Evolutionary conservation across 2,888 invertebrate genomes (phyloP), one percentile per base, ranked within the genome.

Genomic region (Tetragnatha montana): DNA sequence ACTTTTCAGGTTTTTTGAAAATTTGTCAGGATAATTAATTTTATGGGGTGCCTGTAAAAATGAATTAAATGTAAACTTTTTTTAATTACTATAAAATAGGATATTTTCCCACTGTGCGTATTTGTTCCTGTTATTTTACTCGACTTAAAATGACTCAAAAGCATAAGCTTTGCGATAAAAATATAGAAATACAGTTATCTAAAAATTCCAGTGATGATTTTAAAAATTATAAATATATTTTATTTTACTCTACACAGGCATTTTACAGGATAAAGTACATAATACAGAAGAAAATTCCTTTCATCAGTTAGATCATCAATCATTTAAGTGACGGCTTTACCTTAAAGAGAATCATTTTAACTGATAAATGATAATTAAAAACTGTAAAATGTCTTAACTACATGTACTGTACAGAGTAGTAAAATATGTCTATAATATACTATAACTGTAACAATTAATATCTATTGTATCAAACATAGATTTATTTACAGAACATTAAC

Each of bases 261-360:
- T n/a, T n/a, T n/a, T n/a, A 49, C 14, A 49, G 8, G 8, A 47
- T 22, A 10, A 51, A 51, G 22, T 22, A 60, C 51, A 78, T 21
- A 51, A 51, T 22, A 78, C 14, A 17, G 12, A 80, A 68, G n/a
- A 14, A 47, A 50, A 70, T 70, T 21, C 12, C 68, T 17, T 50
- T 85, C 35, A 8, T 22, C 69, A 51, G 47, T 50, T 76, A 19
- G 14, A 50, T 6, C 85, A 79, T 85, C 85, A 78, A 71, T 78
- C 78, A 78, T 78, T 85, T 71, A 78, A 78, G 71, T 14, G 19
- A 22, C 69, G 21, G 60, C 68, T 85, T 82, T 79, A 22, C 78
- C 85, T 50, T 71, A 19, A 78, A 85, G 85, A 71, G 51, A 79
- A 79, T 85, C 85, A 85, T 78, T 85, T 82, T 71, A 22, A 71